Evolutionary conservation across 2,888 invertebrate species (phyloP), one percentile per base, ranked within the genome.

Genomic region (Psococerastis gibbosa): DNA sequence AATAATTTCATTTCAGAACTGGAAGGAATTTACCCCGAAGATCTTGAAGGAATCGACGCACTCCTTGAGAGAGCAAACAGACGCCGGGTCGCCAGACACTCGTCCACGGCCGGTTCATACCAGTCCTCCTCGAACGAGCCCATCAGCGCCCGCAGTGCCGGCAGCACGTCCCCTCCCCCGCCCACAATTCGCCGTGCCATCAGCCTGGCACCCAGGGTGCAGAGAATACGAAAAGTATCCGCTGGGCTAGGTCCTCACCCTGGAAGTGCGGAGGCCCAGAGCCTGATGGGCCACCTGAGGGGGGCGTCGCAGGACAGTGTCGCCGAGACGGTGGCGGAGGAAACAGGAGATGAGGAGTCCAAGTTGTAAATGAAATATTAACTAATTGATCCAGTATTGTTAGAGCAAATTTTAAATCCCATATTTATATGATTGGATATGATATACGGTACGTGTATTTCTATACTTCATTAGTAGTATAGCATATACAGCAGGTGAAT

Each of bases 41-140:
- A 49, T 6, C 15, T 46, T 34, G 48, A 48, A 23, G 51, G 51
- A 3, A 48, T 49, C 20, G 45, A 49, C 31, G 46, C 47, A 8
- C 46, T 50, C 13, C 41, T 50, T n/a, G 45, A 45, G 8, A 43
- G 49, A 6, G 45, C 50, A 2, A 32, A 43, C 6, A 42, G 43
- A 34, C n/a, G n/a, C n/a, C 46, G 50, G 20, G 34, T 35, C 9
- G 22, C 33, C 9, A 42, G 46, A 13, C 31, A 38, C 4, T 27
- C 33, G 8, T 43, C 47, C 20, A 43, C 22, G 23, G 38, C 20
- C 9, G 38, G 22, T 13, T 9, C 9, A 6, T 5, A 17, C 18
- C 38, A 38, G 11, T 5, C 6, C 4, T 5, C 6, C 4, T 22
- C 20, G 20, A 20, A 17, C 38, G 38, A 20, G 6, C 17, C 38